phyloP scores from a whole-genome alignment of 2,113 vertebrate genomes.

The Apodemus sylvaticus region DNA sequence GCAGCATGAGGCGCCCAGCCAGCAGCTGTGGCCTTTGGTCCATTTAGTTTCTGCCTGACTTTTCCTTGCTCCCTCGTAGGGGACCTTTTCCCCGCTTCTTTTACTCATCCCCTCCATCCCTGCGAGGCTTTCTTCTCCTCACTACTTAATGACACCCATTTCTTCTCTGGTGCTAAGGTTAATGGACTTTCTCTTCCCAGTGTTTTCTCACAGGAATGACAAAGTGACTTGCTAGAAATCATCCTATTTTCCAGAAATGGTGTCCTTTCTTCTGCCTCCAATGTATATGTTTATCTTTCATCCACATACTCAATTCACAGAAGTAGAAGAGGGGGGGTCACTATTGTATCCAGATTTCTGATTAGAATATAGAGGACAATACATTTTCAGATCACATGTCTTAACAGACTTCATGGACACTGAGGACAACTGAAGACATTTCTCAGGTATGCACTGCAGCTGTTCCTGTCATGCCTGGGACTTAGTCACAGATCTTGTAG shows the following conservation, averaged over 20 bases:
- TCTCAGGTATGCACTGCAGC: background rate
- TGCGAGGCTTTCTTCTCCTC: background rate
- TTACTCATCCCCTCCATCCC: background rate
- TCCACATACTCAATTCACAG: background rate
- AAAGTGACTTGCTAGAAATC: background rate
- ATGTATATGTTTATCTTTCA: background rate
- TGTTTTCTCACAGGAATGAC: background rate
- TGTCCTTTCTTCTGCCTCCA: background rate
- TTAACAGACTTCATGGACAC: background rate
- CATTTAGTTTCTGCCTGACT: background rate
- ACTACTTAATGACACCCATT: background rate
- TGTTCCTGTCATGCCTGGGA: background rate
- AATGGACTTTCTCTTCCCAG: slow-evolving; percentile 1
- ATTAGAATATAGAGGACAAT: background rate
- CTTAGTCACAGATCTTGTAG: background rate
- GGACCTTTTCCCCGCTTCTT: background rate
- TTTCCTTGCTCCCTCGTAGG: background rate
- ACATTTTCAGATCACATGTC: background rate
- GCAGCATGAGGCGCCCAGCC: no score
- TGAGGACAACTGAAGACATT: background rate
- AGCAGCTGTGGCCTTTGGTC: background rate
- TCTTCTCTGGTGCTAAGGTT: background rate
- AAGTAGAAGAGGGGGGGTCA: background rate
- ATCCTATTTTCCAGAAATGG: slow-evolving; percentile 33
- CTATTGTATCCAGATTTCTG: background rate